Conservation (phyloP, 2,113 vertebrate genomes). For the Prionailurus viverrinus region DNA sequence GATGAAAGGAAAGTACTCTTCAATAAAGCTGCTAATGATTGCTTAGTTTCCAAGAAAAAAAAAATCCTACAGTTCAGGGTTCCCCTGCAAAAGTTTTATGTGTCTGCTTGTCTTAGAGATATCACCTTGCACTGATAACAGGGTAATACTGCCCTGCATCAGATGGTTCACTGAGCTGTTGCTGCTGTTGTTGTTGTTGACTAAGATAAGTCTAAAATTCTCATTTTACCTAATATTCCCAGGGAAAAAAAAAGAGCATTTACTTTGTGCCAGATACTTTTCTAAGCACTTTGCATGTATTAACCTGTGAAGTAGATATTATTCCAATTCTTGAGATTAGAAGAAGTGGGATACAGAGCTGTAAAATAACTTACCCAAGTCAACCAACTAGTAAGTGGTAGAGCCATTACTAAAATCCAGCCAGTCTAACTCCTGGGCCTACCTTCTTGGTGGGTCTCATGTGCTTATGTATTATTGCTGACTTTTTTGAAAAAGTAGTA, state of each 20-base stretch:
- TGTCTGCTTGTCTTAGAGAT: not conserved
- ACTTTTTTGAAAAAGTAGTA: not conserved
- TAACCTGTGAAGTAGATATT: not conserved
- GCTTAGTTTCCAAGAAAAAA: not conserved
- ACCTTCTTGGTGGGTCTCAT: not conserved
- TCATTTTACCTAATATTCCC: not conserved
- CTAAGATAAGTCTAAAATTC: not conserved
- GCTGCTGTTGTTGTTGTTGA: not conserved
- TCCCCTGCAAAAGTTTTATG: not conserved
- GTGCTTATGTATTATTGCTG: not conserved
- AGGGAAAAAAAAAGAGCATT: not conserved
- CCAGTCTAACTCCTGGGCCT: not conserved
- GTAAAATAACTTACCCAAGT: not conserved
- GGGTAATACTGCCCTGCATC: not conserved
- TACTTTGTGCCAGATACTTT: constrained; percentile 3
- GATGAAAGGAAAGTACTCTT: not conserved
- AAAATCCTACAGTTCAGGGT: not conserved
- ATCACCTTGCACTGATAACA: not conserved
- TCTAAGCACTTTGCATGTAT: not conserved
- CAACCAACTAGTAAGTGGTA: not conserved
- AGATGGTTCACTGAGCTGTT: not conserved
- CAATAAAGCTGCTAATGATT: not conserved
- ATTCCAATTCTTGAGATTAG: constrained; percentile 11
- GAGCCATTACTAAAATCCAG: not conserved
- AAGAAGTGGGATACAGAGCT: not conserved